Percentiles rank a stretch among this genome's conserved stretches.
Evolutionary conservation across 2,888 invertebrate species (phyloP).

Genomic region (Clanis bilineata): DNA sequence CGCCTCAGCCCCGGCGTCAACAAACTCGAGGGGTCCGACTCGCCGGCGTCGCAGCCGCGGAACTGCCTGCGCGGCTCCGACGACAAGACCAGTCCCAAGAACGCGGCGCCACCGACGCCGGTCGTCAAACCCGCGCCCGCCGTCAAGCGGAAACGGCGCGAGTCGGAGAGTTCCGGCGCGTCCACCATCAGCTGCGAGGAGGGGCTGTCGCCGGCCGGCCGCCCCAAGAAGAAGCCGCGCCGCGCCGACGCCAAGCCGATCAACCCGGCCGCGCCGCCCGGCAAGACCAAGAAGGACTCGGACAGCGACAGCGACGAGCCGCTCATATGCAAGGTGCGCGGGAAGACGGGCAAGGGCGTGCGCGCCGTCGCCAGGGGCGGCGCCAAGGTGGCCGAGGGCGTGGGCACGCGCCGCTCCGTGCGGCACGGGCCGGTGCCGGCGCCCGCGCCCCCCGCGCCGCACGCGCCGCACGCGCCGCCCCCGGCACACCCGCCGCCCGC

Average conservation of each 20-base stretch:
- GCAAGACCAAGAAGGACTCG: conserved; percentile 84
- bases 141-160: conserved; percentile 88
- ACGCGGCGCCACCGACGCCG: conserved; percentile 35
- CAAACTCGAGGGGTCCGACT: conserved; percentile 59
- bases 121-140: conserved; percentile 72
- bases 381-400: conserved; percentile 59
- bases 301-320: conserved; percentile 92
- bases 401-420: conserved; percentile 81
- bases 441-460: conserved; percentile 50
- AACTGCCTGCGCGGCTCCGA: conserved; percentile 61
- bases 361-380: conserved; percentile 28
- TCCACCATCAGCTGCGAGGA: conserved; percentile 84
- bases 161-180: conserved; percentile 88
- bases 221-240: conserved; percentile 68
- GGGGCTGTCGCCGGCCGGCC: conserved; percentile 60
- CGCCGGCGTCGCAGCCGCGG: conserved; percentile 57
- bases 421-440: conserved; percentile 61
- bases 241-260: conserved; percentile 67
- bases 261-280: conserved; percentile 72
- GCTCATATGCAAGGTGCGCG: conserved; percentile 87
- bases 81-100: conserved; percentile 60
- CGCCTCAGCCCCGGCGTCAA: conserved; percentile 67
- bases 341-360: conserved; percentile 53
- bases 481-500: conserved; percentile 35
- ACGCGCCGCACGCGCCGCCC: conserved; percentile 35